phyloP scores from a whole-genome alignment of 2,113 vertebrate genomes.

The Dasyprocta punctata region DNA sequence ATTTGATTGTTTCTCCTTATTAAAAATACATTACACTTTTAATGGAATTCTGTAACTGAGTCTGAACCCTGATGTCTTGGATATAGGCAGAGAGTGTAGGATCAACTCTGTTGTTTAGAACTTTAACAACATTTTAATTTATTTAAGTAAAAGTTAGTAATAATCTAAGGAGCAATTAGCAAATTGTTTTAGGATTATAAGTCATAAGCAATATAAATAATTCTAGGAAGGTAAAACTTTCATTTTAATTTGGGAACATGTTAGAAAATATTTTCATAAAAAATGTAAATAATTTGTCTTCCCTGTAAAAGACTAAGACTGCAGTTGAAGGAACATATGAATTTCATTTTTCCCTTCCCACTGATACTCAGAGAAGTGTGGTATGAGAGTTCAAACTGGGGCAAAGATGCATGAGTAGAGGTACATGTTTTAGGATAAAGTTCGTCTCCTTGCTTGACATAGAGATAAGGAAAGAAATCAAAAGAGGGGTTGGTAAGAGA shows the following conservation, averaged over 20 bases:
- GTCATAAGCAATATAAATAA: not conserved
- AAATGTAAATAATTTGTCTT: not conserved
- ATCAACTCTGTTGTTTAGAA: not conserved
- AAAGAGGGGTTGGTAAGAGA: accelerated
- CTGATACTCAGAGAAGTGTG: not conserved
- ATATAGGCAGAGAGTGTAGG: not conserved
- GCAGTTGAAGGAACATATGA: not conserved
- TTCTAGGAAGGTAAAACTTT: not conserved
- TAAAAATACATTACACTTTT: not conserved
- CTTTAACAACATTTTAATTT: not conserved
- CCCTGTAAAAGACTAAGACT: not conserved
- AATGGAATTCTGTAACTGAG: not conserved
- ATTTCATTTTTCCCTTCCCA: not conserved
- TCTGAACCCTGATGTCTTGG: not conserved
- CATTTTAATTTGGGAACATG: not conserved
- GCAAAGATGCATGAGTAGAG: not conserved
- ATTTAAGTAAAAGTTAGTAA: not conserved
- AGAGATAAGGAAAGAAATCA: not conserved
- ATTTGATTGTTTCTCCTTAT: not conserved
- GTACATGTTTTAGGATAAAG: not conserved
- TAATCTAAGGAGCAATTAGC: not conserved
- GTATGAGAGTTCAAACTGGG: not conserved
- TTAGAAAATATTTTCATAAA: not conserved
- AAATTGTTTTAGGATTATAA: not conserved
- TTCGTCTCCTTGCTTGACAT: not conserved